These are phyloP conservation scores for Notospermus geniculatus DNA, from an alignment of 1,140 invertebrate genomes.

Conservation along the genomic window DNA sequence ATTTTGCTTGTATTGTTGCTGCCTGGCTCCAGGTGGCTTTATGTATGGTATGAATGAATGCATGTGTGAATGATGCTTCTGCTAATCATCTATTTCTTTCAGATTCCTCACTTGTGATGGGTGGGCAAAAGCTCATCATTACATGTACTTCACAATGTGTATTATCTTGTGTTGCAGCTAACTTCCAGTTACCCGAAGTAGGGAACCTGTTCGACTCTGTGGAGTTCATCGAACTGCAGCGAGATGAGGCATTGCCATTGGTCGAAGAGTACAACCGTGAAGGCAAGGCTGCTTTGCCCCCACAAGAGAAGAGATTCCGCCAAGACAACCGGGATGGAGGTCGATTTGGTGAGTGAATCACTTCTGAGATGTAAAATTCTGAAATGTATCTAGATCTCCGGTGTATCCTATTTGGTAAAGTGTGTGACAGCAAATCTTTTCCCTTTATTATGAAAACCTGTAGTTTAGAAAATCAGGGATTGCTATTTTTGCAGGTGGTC, in stretches of 20 bases:
- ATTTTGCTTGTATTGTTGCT: background rate
- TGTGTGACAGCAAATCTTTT: too few species aligned
- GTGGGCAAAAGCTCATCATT: background rate
- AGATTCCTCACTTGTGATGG: constrained; percentile 11
- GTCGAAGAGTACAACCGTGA: constrained; percentile 78
- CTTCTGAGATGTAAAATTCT: too few species aligned
- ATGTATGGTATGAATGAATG: constrained; percentile 6
- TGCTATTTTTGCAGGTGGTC: constrained; percentile 7
- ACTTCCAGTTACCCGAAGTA: constrained; percentile 70
- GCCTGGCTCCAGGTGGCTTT: background rate
- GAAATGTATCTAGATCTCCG: too few species aligned
- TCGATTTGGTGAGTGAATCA: constrained; percentile 22
- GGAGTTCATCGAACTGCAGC: constrained; percentile 68
- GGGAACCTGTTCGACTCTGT: constrained; percentile 72
- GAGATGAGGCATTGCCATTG: constrained; percentile 68
- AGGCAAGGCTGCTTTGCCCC: constrained; percentile 63
- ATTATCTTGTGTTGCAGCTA: constrained; percentile 60
- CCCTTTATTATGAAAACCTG: too few species aligned
- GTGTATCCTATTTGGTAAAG: too few species aligned
- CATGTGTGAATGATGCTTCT: background rate
- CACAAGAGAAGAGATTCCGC: constrained; percentile 55
- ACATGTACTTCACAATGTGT: background rate
- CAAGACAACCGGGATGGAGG: constrained; percentile 26
- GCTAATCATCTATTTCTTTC: constrained; percentile 9
- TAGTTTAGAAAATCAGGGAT: too few species aligned